phyloP scores from a whole-genome alignment of 2,797 vertebrate species.

The Pangasius sanitwongsei region DNA sequence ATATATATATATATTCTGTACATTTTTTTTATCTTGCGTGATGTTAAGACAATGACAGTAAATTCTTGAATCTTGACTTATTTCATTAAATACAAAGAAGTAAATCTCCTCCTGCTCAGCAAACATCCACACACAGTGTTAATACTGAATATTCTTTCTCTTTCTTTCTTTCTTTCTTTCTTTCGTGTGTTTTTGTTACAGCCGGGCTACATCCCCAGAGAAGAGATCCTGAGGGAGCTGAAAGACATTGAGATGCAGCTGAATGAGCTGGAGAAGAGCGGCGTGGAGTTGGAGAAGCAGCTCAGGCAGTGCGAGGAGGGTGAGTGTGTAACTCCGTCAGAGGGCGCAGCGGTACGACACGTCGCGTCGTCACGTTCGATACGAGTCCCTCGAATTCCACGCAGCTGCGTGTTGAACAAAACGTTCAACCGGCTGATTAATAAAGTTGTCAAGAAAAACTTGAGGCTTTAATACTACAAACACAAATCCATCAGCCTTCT shows the following conservation, averaged over 20 bases:
- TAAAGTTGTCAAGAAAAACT: background rate
- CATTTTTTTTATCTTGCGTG: no score
- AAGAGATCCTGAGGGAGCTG: constrained; percentile 82
- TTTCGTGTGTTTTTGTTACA: constrained; percentile 54
- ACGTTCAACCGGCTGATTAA: background rate
- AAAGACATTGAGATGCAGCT: constrained; percentile 80
- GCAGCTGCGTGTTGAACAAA: background rate
- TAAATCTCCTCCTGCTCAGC: background rate
- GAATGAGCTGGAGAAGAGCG: constrained; percentile 81
- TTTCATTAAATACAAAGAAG: no score
- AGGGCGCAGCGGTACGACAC: background rate
- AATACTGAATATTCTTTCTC: no score
- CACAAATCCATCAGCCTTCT: no score
- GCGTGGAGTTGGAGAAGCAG: constrained; percentile 85
- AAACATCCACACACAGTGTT: no score
- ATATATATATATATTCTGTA: no score
- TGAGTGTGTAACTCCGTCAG: constrained; percentile 1
- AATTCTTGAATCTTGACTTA: no score
- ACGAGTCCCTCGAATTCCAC: background rate
- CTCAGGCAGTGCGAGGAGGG: constrained; percentile 68
- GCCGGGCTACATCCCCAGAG: constrained; percentile 78
- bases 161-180: no score
- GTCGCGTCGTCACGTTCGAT: background rate
- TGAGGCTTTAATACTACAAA: no score
- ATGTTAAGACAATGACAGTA: no score